Evolutionary conservation across 2,797 vertebrate genomes (phyloP).

Genomic region (Bucorvus abyssinicus): DNA sequence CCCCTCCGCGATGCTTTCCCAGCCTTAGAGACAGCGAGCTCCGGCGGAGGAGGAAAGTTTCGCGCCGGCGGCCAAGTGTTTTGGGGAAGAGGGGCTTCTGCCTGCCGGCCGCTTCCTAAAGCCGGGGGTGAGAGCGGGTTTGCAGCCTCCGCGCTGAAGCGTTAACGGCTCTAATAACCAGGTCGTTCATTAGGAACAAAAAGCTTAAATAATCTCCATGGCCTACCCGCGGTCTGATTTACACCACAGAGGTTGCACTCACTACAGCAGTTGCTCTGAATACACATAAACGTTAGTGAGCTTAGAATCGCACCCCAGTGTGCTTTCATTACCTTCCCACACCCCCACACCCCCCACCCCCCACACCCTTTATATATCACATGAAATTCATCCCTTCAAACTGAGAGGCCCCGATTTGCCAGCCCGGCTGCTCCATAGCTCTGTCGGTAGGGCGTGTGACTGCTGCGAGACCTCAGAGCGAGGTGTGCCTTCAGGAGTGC

Average conservation of each 20-base stretch:
- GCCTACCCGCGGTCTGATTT: background rate
- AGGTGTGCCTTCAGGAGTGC: background rate
- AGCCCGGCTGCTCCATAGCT: background rate
- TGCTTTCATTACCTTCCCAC: background rate
- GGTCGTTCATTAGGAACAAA: background rate
- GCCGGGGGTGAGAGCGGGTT: background rate
- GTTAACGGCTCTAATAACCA: background rate
- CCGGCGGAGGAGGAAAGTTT: background rate
- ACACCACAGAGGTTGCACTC: background rate
- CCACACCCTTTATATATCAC: background rate
- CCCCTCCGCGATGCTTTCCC: fast-evolving
- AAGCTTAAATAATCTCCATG: background rate
- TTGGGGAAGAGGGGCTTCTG: background rate
- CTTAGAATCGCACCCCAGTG: background rate
- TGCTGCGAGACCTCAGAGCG: background rate
- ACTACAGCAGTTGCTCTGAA: background rate
- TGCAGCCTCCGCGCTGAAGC: background rate
- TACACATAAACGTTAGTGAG: background rate
- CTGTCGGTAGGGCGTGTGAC: background rate
- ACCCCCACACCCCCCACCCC: fast-evolving
- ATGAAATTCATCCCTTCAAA: background rate
- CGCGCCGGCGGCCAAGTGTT: background rate
- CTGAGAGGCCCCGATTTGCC: background rate
- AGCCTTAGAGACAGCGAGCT: background rate
- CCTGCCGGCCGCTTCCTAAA: background rate